Conservation (phyloP, 2,113 vertebrate genomes). For the Hemiscyllium ocellatum region DNA sequence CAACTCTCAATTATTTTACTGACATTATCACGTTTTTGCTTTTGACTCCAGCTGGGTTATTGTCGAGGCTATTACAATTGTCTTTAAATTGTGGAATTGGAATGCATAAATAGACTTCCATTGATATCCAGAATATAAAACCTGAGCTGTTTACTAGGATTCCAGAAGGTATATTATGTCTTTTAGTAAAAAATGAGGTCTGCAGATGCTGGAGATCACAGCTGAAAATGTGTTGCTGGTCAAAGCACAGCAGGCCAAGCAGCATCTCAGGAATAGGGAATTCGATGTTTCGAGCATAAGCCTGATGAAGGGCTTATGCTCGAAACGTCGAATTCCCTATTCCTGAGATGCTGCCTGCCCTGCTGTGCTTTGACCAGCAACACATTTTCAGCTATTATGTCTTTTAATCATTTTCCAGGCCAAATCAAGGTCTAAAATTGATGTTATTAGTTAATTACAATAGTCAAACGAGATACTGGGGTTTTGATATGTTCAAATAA, state of each 20-base stretch:
- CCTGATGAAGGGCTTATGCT: too few relatives aligned
- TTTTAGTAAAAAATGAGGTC: too few relatives aligned
- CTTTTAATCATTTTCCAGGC: neutral
- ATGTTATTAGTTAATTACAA: neutral
- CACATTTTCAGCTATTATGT: too few relatives aligned
- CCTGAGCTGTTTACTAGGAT: neutral
- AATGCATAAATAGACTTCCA: neutral
- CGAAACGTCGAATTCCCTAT: too few relatives aligned
- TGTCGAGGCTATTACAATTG: neutral
- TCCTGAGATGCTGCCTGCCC: too few relatives aligned
- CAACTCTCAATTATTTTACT: neutral
- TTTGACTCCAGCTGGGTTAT: too few relatives aligned
- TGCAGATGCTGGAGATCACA: too few relatives aligned
- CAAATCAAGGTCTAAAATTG: neutral
- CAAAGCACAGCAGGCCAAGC: too few relatives aligned
- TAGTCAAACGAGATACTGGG: neutral
- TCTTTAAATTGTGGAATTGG: neutral
- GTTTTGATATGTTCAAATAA: neutral
- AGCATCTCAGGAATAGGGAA: too few relatives aligned
- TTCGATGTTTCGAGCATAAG: too few relatives aligned
- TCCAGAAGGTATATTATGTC: neutral
- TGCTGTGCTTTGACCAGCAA: too few relatives aligned
- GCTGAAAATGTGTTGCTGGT: too few relatives aligned
- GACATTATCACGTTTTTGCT: neutral
- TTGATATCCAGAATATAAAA: neutral